These are phyloP conservation scores for Halcyon malimbica DNA, from an alignment of 2,113 vertebrate species.

Conservation along the genomic window DNA sequence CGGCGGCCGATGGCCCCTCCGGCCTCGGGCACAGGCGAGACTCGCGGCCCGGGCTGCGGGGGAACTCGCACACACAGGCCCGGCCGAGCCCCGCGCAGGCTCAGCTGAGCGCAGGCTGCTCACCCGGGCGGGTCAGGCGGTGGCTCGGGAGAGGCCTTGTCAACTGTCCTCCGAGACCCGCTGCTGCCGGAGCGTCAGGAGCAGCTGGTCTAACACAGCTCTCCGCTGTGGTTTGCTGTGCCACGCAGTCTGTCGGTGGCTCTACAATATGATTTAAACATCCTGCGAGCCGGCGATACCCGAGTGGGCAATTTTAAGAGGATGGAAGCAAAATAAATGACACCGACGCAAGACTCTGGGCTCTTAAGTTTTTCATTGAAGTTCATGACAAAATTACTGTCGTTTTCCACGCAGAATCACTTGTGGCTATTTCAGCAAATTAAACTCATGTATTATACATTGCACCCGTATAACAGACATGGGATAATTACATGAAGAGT, in stretches of 20 bases:
- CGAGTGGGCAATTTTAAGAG: accelerated
- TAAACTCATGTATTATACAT: not conserved
- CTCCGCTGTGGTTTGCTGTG: too few relatives aligned
- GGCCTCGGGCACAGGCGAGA: too few relatives aligned
- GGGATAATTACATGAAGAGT: not conserved
- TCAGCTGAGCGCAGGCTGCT: accelerated
- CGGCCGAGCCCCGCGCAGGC: not conserved
- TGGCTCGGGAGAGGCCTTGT: too few relatives aligned
- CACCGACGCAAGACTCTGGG: not conserved
- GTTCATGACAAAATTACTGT: not conserved
- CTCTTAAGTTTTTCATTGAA: not conserved
- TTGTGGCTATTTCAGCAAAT: not conserved
- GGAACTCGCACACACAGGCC: too few relatives aligned
- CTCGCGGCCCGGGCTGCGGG: not conserved
- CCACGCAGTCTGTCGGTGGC: accelerated
- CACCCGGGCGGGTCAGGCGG: too few relatives aligned
- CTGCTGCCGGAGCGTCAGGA: too few relatives aligned
- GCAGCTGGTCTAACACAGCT: accelerated
- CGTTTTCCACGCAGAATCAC: not conserved
- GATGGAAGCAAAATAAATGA: not conserved
- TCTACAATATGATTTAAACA: accelerated
- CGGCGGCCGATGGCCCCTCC: not conserved
- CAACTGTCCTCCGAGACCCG: too few relatives aligned
- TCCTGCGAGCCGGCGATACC: accelerated
- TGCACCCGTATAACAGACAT: not conserved